These are phyloP conservation scores for Chaetoderma sp. DNA, from an alignment of 2,888 invertebrate genomes.

Conservation along the genomic window DNA sequence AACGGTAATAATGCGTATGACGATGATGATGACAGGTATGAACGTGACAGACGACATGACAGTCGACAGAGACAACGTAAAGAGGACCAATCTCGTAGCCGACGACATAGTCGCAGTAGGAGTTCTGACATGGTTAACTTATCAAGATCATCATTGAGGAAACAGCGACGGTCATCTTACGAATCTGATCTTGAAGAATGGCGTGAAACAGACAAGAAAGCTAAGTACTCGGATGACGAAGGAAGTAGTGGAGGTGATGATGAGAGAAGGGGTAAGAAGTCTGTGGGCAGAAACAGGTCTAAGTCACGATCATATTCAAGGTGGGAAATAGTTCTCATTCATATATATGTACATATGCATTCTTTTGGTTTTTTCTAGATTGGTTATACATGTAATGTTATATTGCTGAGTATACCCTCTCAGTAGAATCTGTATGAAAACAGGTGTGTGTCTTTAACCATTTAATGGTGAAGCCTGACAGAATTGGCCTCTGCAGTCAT, in stretches of 20 bases:
- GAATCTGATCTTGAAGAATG: slow-evolving; percentile 48
- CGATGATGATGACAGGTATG: slow-evolving; percentile 29
- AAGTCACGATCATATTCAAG: slow-evolving; percentile 64
- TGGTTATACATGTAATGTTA: background rate
- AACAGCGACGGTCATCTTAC: slow-evolving; percentile 45
- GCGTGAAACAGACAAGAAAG: slow-evolving; percentile 31
- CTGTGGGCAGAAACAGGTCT: slow-evolving; percentile 66
- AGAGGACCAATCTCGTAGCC: slow-evolving; percentile 24
- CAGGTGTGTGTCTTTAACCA: no score
- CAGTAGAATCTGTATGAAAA: no score
- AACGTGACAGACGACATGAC: slow-evolving; percentile 7
- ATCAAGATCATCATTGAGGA: slow-evolving; percentile 42
- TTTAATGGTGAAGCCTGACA: no score
- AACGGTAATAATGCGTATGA: slow-evolving; percentile 21
- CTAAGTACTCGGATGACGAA: slow-evolving; percentile 30
- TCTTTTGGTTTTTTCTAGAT: background rate
- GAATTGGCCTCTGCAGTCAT: no score
- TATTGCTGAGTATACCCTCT: background rate
- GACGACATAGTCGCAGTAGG: slow-evolving; percentile 7
- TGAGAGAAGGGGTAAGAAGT: slow-evolving; percentile 66
- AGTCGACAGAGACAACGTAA: slow-evolving; percentile 5
- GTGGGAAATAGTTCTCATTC: slow-evolving; percentile 43
- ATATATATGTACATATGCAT: background rate
- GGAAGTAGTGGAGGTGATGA: slow-evolving; percentile 32
- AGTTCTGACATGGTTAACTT: slow-evolving; percentile 4